phyloP scores from a whole-genome alignment of 2,888 invertebrate genomes.

The Sarcophaga variegata region DNA sequence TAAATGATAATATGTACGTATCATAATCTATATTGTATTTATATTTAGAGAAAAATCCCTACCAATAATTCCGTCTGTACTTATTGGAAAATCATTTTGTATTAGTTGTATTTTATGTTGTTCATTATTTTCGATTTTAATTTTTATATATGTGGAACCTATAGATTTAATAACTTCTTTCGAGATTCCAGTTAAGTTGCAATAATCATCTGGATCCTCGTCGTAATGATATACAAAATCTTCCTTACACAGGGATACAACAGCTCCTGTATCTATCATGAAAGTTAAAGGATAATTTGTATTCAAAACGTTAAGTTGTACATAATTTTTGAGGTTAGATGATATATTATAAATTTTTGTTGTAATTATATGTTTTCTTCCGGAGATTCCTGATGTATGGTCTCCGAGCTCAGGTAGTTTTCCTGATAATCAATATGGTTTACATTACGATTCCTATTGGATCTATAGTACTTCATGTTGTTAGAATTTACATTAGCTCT shows the following conservation, averaged over 20 bases:
- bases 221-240: constrained; percentile 15
- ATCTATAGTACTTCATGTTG: constrained; percentile 9
- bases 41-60: constrained; percentile 37
- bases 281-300: no score
- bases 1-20: constrained; percentile 36
- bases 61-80: constrained; percentile 3
- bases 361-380: constrained; percentile 13
- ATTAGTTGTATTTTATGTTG: constrained; percentile 42
- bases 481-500: background rate
- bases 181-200: background rate
- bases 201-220: constrained; percentile 28
- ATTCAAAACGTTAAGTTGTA: no score
- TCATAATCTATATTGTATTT: constrained; percentile 54
- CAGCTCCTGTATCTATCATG: no score
- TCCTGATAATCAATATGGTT: constrained; percentile 7
- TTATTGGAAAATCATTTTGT: constrained; percentile 36
- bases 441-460: constrained; percentile 17
- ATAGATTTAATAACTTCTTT: constrained; percentile 29
- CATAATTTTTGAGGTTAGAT: no score
- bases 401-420: constrained; percentile 19
- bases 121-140: constrained; percentile 1
- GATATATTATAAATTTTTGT: constrained; percentile 22
- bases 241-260: background rate
- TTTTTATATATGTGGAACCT: constrained; percentile 23
- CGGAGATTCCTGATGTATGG: constrained; percentile 17